phyloP scores from a whole-genome alignment of 2,888 invertebrate genomes.

The Cheilosia vernalis region DNA sequence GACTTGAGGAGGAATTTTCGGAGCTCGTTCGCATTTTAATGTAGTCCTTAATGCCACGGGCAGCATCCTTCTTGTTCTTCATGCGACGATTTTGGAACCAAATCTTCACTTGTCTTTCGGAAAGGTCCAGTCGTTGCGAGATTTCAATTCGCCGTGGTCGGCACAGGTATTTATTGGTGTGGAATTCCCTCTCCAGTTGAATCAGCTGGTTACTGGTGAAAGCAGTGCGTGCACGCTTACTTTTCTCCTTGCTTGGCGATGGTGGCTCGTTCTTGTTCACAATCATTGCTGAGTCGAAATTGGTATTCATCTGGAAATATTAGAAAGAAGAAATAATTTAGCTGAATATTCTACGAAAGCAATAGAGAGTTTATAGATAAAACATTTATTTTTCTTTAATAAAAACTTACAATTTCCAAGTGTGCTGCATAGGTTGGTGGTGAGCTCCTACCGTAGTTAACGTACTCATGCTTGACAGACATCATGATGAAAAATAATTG shows the following conservation, averaged over 20 bases:
- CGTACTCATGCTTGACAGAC: conserved; percentile 31
- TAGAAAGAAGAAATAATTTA: conserved; percentile 30
- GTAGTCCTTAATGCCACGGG: conserved; percentile 54
- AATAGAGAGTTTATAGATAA: not conserved
- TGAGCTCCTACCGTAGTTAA: conserved; percentile 33
- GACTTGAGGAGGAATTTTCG: conserved; percentile 46
- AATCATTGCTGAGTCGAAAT: conserved; percentile 29
- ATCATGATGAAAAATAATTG: conserved; percentile 23
- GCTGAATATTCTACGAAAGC: conserved; percentile 12
- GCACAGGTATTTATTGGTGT: conserved; percentile 96
- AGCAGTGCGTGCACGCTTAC: conserved; percentile 95
- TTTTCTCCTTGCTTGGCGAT: conserved; percentile 61
- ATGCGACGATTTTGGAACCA: conserved; percentile 93
- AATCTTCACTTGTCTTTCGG: conserved; percentile 93
- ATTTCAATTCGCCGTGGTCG: conserved; percentile 97
- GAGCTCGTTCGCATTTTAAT: conserved; percentile 34
- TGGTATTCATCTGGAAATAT: conserved; percentile 59
- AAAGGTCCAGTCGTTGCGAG: conserved; percentile 94
- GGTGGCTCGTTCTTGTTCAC: conserved; percentile 16
- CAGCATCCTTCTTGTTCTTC: conserved; percentile 87
- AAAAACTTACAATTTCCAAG: conserved; percentile 64
- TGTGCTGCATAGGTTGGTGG: conserved; percentile 62
- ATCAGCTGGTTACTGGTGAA: conserved; percentile 98
- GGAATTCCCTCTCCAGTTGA: conserved; percentile 97
- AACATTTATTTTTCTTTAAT: not conserved